A percentile compares a stretch with the other conserved stretches of the same genome.
phyloP scores from a whole-genome alignment of 2,888 invertebrate species.

The Nymphalis c-album region DNA sequence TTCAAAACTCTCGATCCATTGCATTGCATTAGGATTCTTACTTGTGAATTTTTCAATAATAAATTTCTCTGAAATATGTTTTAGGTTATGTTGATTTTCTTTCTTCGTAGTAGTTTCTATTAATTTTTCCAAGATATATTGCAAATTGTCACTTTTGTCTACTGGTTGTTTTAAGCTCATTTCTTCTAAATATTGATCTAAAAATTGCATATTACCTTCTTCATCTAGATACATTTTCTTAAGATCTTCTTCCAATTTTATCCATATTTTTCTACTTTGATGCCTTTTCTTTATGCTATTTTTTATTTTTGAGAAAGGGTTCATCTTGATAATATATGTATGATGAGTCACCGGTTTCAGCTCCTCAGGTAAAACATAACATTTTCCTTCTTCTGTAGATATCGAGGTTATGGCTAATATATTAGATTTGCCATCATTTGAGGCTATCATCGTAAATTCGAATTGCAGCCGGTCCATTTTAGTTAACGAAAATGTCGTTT shows the following conservation, averaged over 20 bases:
- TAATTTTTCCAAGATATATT: conserved; percentile 18
- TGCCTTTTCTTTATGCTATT: conserved; percentile 36
- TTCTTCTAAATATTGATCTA: conserved; percentile 39
- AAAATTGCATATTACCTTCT: conserved; percentile 36
- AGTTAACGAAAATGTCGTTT: conserved; percentile 2
- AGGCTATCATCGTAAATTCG: not conserved
- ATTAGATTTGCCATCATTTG: not conserved
- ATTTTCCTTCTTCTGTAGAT: conserved; percentile 10
- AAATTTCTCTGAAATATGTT: conserved; percentile 42
- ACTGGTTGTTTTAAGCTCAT: conserved; percentile 23
- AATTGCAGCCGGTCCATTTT: not conserved
- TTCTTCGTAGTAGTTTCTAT: conserved; percentile 9
- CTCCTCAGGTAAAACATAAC: conserved; percentile 33
- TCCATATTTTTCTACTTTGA: conserved; percentile 36
- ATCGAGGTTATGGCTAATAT: not conserved
- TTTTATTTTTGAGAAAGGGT: conserved; percentile 32
- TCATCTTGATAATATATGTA: conserved; percentile 25
- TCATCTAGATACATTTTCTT: conserved; percentile 34
- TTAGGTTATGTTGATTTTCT: conserved; percentile 29
- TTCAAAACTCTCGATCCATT: conserved; percentile 47
- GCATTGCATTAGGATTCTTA: conserved; percentile 39
- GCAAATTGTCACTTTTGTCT: conserved; percentile 2
- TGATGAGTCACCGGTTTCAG: conserved; percentile 30
- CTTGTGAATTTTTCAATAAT: conserved; percentile 44
- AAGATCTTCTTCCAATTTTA: conserved; percentile 31